Evolutionary conservation across 1,140 invertebrate genomes (phyloP).

Genomic region (Oedothorax gibbosus): DNA sequence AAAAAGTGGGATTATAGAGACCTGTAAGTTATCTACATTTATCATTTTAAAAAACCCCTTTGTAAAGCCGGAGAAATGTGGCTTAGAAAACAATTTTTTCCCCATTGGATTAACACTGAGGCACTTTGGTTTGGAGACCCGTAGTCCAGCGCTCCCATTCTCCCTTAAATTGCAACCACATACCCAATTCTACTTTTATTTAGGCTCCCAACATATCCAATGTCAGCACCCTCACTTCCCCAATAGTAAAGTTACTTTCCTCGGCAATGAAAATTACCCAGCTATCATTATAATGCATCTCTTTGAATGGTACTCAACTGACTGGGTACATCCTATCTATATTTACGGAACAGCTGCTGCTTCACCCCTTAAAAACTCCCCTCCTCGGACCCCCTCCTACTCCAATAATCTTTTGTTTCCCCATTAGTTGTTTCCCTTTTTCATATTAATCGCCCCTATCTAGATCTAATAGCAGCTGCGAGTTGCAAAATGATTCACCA

Average conservation of each 20-base stretch:
- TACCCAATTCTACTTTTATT: no score
- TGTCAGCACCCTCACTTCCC: no score
- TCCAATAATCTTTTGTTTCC: slow-evolving; percentile 34
- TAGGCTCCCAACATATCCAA: no score
- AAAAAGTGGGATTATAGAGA: no score
- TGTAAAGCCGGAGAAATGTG: no score
- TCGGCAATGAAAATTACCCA: slow-evolving; percentile 40
- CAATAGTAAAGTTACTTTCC: slow-evolving; percentile 29
- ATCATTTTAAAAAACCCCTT: no score
- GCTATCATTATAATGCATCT: slow-evolving; percentile 32
- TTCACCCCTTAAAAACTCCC: neutral
- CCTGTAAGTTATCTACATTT: no score
- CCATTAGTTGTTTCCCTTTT: slow-evolving; percentile 26
- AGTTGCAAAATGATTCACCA: slow-evolving; percentile 30
- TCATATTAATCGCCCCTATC: neutral
- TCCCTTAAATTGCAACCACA: neutral
- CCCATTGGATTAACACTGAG: no score
- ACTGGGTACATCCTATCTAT: neutral
- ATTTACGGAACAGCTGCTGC: slow-evolving; percentile 38
- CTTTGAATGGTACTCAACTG: slow-evolving; percentile 27
- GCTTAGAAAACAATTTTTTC: no score
- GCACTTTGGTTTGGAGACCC: no score
- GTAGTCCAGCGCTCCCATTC: neutral
- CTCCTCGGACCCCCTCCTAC: slow-evolving; percentile 9
- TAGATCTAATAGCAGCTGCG: slow-evolving; percentile 26